Base-by-base conservation (phyloP, 2,113 vertebrate species). In the Gnathonemus longibarbis region DNA sequence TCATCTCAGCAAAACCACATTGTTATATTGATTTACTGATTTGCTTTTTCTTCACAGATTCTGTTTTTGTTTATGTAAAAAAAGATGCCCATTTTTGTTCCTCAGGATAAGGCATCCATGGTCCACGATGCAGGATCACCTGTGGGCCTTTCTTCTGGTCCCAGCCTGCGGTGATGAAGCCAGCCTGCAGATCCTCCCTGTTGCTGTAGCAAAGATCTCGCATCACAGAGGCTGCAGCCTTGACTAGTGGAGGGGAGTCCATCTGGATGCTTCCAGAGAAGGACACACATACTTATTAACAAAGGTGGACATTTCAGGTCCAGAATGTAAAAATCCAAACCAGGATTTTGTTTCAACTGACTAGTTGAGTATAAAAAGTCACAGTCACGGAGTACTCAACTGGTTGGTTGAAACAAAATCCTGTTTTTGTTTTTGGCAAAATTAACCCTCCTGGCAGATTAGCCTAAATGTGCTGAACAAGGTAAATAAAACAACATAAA, bases 161-260 rank as follows among this genome's bases (percentile, higher is more conserved):
- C 96, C 96, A 96, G 52, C 96, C 96, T 0, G 96, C 96, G 31
- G 94, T 95, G 10, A 96, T 87, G 93, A 96, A 96, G 15, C 95
- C 95, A 1, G 96, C 96, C 90, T 94, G 92, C 7, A 96, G 93
- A 89, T 96, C 96, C 0, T 96, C 95, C 0, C 62, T 95, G 90
- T 95, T 94, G 17, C 91, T 91, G 90, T 95, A 96, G 89, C 95
- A 96, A 42, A 96, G 92, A 0, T 95, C 94, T 88, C 89, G 94
- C 83, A 96, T 52, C 13, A 96, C 90, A 0, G 95, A 93, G 0
- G 95, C 96, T 80, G 96, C 96, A 13, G 95, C 93, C 0, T 94
- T 93, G 35, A 96, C 96, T 89, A 62, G 93, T 0, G 96, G 96
- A 74, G 94, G 93, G 0, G 88, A 89, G 83, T 94, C 95, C 95